Base-by-base conservation (phyloP, 2,888 invertebrate genomes). In the Troilus luridus region DNA sequence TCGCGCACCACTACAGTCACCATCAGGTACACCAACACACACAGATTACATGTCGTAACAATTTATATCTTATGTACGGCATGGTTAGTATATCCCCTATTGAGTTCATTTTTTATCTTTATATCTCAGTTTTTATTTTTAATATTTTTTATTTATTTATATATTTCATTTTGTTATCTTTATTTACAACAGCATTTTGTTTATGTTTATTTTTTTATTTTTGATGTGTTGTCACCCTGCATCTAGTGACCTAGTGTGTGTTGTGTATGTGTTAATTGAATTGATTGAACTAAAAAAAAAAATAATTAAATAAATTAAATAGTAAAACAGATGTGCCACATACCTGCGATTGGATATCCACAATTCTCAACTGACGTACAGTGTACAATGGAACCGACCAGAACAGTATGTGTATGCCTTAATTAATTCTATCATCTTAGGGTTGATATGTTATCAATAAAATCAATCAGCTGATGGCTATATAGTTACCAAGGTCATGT, bases 31-130 rank as follows among this genome's bases (percentile, higher is more conserved):
- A 85, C 85, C 85, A 85, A 85, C 85, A 85, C 85, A 85, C 85
- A 85, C 85, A 85, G 85, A 85, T 85, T 85, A 12, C 85, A 85
- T 85, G 85, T 85, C 85, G 85, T 85, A 85, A 85, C 85, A 85
- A 85, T 85, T 56, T 85, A 56, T 85, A 85, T 85, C 85, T 85
- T 85, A 85, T 85, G 85, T 85, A 85, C 85, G 85, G 85, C 85
- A 85, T 85, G 85, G 85, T 85, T 85, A 85, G 85, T 85, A 85
- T 85, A 85, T 85, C 85, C 85, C 85, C 85, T 85, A 85, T 85
- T 11, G 7, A 77, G 72, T 77, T 77, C 41, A 77, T 77, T 77
- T 77, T 77, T 77, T 77, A 77, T 41, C 0, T 77, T 77, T 41
- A 77, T 77, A 77, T 67, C 24, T 67, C 67, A 24, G 0, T 24